These are phyloP conservation scores for Crematogaster levior DNA, from an alignment of 2,888 invertebrate species.

Conservation along the genomic window DNA sequence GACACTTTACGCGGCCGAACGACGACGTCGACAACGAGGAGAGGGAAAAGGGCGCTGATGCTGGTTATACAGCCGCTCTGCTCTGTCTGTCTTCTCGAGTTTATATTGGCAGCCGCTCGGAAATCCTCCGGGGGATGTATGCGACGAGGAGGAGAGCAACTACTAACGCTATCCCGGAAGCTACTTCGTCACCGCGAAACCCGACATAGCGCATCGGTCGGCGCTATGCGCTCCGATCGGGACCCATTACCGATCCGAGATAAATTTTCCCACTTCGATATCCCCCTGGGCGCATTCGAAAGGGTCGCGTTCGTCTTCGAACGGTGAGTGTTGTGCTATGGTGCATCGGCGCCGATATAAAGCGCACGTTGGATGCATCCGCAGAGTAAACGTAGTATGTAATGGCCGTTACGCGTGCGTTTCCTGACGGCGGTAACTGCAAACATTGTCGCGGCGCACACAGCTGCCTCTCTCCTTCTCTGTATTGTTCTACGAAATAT, in stretches of 20 bases:
- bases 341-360: slow-evolving; percentile 50
- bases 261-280: slow-evolving; percentile 61
- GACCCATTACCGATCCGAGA: slow-evolving; percentile 59
- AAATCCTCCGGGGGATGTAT: slow-evolving; percentile 53
- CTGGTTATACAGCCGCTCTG: slow-evolving; percentile 36
- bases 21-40: slow-evolving; percentile 25
- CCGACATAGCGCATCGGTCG: slow-evolving; percentile 31
- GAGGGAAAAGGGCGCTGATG: slow-evolving; percentile 20
- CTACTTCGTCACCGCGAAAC: slow-evolving; percentile 59
- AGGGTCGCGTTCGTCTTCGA: slow-evolving; percentile 54
- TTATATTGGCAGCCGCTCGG: slow-evolving; percentile 55
- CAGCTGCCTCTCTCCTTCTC: slow-evolving; percentile 4
- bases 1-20: slow-evolving; percentile 42
- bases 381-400: slow-evolving; percentile 52
- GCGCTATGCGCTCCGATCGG: slow-evolving; percentile 42
- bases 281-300: slow-evolving; percentile 51
- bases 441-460: slow-evolving; percentile 35
- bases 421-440: slow-evolving; percentile 41
- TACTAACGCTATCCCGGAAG: slow-evolving; percentile 49
- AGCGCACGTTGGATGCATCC: slow-evolving; percentile 32
- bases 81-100: slow-evolving; percentile 39
- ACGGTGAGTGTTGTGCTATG: slow-evolving; percentile 20
- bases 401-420: slow-evolving; percentile 56
- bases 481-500: slow-evolving; percentile 30
- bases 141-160: slow-evolving; percentile 38